Evolutionary conservation across 23 tunicate species (phyloP), one percentile per base, ranked within the genome.

Genomic region (Phallusia fumigata): DNA sequence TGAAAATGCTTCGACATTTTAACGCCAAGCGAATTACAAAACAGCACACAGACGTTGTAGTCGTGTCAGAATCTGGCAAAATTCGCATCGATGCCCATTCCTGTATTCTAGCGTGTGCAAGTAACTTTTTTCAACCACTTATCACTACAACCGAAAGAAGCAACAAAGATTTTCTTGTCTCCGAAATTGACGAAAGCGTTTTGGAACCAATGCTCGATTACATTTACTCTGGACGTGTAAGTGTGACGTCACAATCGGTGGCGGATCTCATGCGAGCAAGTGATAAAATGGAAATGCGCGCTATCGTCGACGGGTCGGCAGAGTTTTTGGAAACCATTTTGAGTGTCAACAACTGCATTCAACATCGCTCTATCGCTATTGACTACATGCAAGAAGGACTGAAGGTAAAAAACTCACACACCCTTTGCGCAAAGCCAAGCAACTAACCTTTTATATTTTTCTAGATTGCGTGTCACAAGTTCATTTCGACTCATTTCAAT

Each of bases 1-100:
- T 28, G 16, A 89, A 94, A 75, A 89, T 94, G 90, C 64, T 94
- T 52, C 76, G 82, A 26, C 94, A 89, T 64, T 89, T 94, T 53
- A 83, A 89, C 32, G 50, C 74, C 69, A 40, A 89, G 51, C 90
- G 98, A 47, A 34, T 21, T 33, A 36, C 86, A 18, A 74, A 64
- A 49, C 65, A 69, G 72, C 76, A 50, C 64, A 65, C 76, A 35
- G 94, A 94, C 88, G 64, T 83, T 75, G 80, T 34, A 0, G 84
- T 92, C 77, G 32, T 19, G 79, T 80, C 88, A 33, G 58, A 76
- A 31, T 65, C 88, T 18, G 51, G 73, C 32, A 45, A 84, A 65
- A 8, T 87, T 0, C 64, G 49, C 15, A 47, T 74, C 22, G 82
- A 81, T 33, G 84, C 87, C 0, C 98, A 94, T 75, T 32, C 86